A percentile compares a stretch with the other conserved stretches of the same genome.
phyloP scores from a whole-genome alignment of 2,113 vertebrate genomes.

The Mixornis gularis region DNA sequence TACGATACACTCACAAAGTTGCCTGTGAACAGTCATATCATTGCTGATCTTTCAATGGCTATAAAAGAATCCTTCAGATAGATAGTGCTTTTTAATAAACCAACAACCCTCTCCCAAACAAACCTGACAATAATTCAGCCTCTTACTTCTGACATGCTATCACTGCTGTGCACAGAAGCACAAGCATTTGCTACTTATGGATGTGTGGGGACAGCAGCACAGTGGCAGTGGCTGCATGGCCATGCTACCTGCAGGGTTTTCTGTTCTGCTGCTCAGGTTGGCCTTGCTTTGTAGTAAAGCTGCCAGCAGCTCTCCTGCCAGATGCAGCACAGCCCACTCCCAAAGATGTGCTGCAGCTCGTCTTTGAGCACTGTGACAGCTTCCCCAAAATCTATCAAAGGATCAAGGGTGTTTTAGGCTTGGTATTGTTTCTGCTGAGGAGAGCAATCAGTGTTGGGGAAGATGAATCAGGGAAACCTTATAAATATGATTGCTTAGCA shows the following conservation, averaged over 20 bases:
- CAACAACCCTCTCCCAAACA: not conserved
- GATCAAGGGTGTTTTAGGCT: not conserved
- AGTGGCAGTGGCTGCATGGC: not conserved
- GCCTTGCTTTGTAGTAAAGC: not conserved
- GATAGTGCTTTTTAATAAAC: not conserved
- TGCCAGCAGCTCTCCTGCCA: not conserved
- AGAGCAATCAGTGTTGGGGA: not conserved
- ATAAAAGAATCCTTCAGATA: not conserved
- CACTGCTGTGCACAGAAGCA: not conserved
- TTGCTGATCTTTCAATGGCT: not conserved
- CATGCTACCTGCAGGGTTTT: not conserved
- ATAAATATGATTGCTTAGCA: too few relatives aligned
- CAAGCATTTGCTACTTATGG: not conserved
- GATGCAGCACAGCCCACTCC: not conserved
- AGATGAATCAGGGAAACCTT: too few relatives aligned
- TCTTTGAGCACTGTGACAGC: not conserved
- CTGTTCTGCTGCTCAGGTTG: not conserved
- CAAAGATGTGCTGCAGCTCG: not conserved
- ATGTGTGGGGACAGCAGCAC: rapidly evolving
- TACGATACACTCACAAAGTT: not conserved
- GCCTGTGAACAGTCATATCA: not conserved
- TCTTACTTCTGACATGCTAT: not conserved
- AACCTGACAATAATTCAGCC: not conserved
- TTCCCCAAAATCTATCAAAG: not conserved
- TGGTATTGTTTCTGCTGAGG: not conserved